Evolutionary conservation across 2,113 vertebrate species (phyloP).

Genomic region (Lepidothrix coronata): DNA sequence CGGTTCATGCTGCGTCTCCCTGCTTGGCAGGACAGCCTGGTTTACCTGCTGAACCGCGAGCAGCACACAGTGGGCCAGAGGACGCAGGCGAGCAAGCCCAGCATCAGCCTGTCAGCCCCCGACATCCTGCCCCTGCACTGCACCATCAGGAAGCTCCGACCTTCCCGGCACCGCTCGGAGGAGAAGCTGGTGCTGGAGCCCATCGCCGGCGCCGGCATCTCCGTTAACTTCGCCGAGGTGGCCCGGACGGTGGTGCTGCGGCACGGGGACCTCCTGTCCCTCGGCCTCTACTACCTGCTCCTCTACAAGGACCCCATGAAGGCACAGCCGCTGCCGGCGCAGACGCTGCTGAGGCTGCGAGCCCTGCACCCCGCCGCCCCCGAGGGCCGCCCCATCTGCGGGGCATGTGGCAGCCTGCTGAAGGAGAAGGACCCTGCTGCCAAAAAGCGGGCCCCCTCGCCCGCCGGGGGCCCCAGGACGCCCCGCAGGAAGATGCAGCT

Average conservation of each 20-base stretch:
- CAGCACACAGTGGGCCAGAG: constrained; percentile 93
- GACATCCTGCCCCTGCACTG: constrained; percentile 95
- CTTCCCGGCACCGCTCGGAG: constrained; percentile 46
- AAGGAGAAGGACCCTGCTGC: constrained; percentile 34
- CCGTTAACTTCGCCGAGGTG: constrained; percentile 86
- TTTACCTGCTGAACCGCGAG: constrained; percentile 90
- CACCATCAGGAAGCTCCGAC: constrained; percentile 68
- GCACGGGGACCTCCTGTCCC: constrained; percentile 92
- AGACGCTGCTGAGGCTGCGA: constrained; percentile 82
- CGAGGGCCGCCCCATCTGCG: constrained; percentile 64
- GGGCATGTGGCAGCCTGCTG: constrained; percentile 79
- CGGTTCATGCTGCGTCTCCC: not conserved
- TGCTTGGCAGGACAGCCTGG: constrained; percentile 86
- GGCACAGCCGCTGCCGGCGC: constrained; percentile 82
- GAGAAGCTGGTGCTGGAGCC: constrained; percentile 80
- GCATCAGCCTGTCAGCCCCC: constrained; percentile 91
- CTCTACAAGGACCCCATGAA: constrained; percentile 90
- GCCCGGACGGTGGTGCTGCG: constrained; percentile 80
- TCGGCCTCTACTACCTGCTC: constrained; percentile 92
- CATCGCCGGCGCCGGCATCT: constrained; percentile 78
- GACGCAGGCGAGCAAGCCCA: constrained; percentile 88
- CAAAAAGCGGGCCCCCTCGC: constrained; percentile 43
- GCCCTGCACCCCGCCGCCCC: constrained; percentile 69
- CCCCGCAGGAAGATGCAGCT: constrained; percentile 81
- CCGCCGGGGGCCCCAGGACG: not conserved